Conservation (phyloP, 2,888 invertebrate genomes). For the Steinernema carpocapsae region DNA sequence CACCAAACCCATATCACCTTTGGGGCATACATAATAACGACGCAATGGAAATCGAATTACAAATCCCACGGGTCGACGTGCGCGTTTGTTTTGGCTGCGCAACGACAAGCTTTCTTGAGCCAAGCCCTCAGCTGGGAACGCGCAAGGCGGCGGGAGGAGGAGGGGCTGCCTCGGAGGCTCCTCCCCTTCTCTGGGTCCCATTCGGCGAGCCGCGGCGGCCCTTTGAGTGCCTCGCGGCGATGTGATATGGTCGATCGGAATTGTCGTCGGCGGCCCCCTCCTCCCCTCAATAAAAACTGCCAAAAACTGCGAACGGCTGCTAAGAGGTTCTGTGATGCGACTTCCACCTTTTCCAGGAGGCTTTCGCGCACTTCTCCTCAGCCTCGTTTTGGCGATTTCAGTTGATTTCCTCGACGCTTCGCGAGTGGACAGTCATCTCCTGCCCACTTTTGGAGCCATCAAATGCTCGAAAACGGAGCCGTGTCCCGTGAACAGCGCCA, state of each 20-base stretch:
- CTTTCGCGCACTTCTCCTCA: constrained; percentile 5
- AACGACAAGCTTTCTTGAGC: background rate
- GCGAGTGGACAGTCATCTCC: background rate
- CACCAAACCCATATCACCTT: constrained; percentile 1
- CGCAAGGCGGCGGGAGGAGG: background rate
- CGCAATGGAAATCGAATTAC: constrained; percentile 22
- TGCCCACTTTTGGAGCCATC: background rate
- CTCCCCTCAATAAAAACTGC: constrained; percentile 28
- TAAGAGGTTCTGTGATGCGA: constrained; percentile 22
- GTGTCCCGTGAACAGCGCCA: constrained; percentile 64
- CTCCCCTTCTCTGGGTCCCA: background rate
- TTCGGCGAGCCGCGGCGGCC: constrained; percentile 28
- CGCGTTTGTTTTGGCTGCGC: constrained; percentile 22
- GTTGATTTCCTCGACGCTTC: background rate
- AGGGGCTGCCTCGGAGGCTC: background rate
- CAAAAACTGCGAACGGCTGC: constrained; percentile 23
- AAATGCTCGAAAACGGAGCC: constrained; percentile 46
- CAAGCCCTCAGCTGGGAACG: background rate
- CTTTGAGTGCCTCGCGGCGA: constrained; percentile 35
- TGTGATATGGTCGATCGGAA: constrained; percentile 35
- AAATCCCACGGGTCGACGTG: constrained; percentile 31
- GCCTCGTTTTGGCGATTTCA: background rate
- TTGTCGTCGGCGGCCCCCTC: constrained; percentile 30
- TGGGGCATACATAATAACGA: background rate
- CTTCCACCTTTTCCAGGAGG: background rate